A percentile compares a stretch with the other conserved stretches of the same genome.
Evolutionary conservation across 2,797 vertebrate genomes (phyloP).

Genomic region (Intellagama lesueurii): DNA sequence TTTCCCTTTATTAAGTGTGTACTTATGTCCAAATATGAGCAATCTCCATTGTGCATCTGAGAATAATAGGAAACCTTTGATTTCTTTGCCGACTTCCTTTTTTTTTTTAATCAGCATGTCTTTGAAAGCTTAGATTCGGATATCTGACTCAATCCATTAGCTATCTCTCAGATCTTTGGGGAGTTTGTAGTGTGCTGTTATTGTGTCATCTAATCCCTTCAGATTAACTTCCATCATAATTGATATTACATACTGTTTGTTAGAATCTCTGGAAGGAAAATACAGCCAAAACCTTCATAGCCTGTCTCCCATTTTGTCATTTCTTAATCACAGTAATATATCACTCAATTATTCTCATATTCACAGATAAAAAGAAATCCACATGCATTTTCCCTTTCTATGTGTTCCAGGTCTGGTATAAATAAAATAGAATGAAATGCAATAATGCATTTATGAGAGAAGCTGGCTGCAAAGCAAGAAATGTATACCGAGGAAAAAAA

Average conservation of each 20-base stretch:
- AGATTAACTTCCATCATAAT: not conserved
- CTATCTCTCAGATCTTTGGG: not conserved
- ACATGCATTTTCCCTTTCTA: constrained; percentile 18
- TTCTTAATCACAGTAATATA: not conserved
- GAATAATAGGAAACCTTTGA: not conserved
- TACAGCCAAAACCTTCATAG: not conserved
- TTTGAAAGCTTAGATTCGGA: constrained; percentile 5
- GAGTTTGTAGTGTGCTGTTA: not conserved
- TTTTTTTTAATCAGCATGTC: not conserved
- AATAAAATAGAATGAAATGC: not conserved
- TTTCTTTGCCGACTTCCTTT: not conserved
- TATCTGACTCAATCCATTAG: constrained; percentile 29
- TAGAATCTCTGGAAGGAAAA: not conserved
- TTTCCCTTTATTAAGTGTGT: constrained; percentile 37
- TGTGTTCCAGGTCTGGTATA: not conserved
- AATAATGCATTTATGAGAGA: not conserved
- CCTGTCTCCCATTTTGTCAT: not conserved
- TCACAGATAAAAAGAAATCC: constrained; percentile 38
- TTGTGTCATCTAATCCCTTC: constrained; percentile 8
- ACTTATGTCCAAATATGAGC: constrained; percentile 39
- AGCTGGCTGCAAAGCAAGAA: not conserved
- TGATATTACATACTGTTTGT: constrained; percentile 3
- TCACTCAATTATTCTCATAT: not conserved
- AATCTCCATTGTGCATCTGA: constrained; percentile 20
- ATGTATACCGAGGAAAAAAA: not conserved